Evolutionary conservation across 2,797 vertebrate genomes (phyloP), one percentile per base, ranked within the genome.

Genomic region (Botia almorhae): DNA sequence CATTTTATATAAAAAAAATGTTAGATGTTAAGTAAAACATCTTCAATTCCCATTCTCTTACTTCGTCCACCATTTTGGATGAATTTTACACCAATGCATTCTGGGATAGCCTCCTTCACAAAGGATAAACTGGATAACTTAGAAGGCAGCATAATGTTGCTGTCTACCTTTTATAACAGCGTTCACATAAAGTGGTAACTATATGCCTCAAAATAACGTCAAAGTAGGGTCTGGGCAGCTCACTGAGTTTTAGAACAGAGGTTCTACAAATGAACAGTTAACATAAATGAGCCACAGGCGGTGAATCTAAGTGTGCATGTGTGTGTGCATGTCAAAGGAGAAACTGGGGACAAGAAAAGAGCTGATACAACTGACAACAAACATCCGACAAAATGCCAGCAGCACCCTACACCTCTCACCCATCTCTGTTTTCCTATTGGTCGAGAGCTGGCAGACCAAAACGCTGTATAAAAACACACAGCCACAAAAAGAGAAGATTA

Each of bases 231-330:
- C 39, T 8, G 1, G 7, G 8, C 50, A 51, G 50, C 3, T 5
- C 13, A 50, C 10, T 58, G 11, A 2, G 19, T 60, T 29, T 61
- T 61, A 11, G 7, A 53, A 71, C 39, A 43, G 14, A 65, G 67
- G 67, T 69, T 69, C 53, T 53, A 7, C 65, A 70, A 82, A 74
- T 81, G 79, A 81, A 55, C 36, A 56, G 70, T 81, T 82, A 61
- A 56, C 12, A 78, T 78, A 14, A 65, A 63, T 80, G 69, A 67
- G 72, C 19, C 1, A 55, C 50, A 17, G 43, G 64, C 17, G n/a
- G 6, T 17, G 33, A 29, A 29, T 83, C 10, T 77, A 61, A 60
- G 61, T 51, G 33, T 67, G 50, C 61, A 21, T 58, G n/a, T 67
- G 51, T 61, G 73, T n/a, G 53, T 2, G 53, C 11, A 12, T 68